These are phyloP conservation scores for Diuraphis noxia DNA, from an alignment of 1,140 invertebrate genomes.

Conservation along the genomic window DNA sequence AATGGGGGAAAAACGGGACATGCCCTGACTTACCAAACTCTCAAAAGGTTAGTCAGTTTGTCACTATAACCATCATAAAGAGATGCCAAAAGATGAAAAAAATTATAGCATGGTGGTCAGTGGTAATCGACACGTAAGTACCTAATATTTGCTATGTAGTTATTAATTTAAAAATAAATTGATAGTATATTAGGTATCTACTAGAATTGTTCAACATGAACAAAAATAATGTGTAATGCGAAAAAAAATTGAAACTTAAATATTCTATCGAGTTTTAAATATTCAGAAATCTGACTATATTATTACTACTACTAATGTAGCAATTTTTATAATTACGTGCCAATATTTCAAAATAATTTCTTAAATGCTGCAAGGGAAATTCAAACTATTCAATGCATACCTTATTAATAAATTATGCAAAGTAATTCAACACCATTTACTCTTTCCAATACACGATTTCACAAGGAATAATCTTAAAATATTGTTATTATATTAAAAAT, in stretches of 20 bases:
- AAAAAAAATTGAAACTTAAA: neutral
- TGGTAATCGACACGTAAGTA: neutral
- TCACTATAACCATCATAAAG: too few species aligned
- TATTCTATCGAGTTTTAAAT: neutral
- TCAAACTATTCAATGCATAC: neutral
- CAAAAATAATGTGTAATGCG: too few species aligned
- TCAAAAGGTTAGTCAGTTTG: too few species aligned
- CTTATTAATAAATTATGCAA: neutral
- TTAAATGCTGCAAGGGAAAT: neutral
- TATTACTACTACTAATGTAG: neutral
- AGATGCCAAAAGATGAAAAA: neutral
- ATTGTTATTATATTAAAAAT: neutral
- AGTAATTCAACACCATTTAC: neutral
- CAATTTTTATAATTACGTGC: neutral
- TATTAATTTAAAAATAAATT: neutral
- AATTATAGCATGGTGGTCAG: neutral
- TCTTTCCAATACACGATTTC: neutral
- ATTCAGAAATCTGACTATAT: neutral
- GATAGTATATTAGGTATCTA: neutral
- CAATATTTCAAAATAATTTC: neutral
- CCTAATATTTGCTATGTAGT: neutral
- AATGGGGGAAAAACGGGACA: neutral
- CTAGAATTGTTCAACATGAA: neutral
- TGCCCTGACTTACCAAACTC: neutral
- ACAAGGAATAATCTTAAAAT: neutral